Base-by-base conservation (phyloP, 2,888 invertebrate genomes). In the Crioceris asparagi region DNA sequence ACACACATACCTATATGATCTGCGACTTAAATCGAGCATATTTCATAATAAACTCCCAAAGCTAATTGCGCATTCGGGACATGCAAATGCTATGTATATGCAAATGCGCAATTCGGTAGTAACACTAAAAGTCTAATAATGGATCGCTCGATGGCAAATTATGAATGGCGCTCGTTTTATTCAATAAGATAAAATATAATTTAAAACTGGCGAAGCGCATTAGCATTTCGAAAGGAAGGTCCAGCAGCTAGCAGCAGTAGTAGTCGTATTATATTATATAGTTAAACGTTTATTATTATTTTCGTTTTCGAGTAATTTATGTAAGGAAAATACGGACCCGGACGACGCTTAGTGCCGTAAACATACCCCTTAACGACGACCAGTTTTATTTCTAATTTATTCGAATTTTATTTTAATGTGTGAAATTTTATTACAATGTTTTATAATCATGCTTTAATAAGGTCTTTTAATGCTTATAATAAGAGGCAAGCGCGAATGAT, bases 401-500 rank as follows among this genome's bases (percentile, higher is more conserved):
- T 55, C 56, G 64, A 63, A 62, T 65, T 65, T 65, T 65, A 65
- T 65, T 65, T 65, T 65, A 65, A 65, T 65, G 62, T 58, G 62
- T 61, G 57, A 64, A 64, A 62, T 65, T 65, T 65, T 65, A 65
- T 65, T 63, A 62, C 64, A 62, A 64, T 64, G 62, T 65, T 64
- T 64, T 64, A 64, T 64, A 65, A 65, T 65, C 62, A 62, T 61
- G 60, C 55, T 62, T 65, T 65, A 65, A 65, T 65, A 64, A 64
- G 63, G 54, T 56, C 57, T 56, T 62, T 33, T 63, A 61, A 60
- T 60, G 58, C 55, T 50, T 36, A 45, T 46, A 54, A 56, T n/a
- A n/a, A n/a, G n/a, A n/a, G n/a, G n/a, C n/a, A n/a, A n/a, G n/a
- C n/a, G n/a, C n/a, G n/a, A n/a, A n/a, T n/a, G n/a, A n/a, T n/a